Base-by-base conservation (phyloP, 2,888 invertebrate genomes). In the Agrotis segetum region DNA sequence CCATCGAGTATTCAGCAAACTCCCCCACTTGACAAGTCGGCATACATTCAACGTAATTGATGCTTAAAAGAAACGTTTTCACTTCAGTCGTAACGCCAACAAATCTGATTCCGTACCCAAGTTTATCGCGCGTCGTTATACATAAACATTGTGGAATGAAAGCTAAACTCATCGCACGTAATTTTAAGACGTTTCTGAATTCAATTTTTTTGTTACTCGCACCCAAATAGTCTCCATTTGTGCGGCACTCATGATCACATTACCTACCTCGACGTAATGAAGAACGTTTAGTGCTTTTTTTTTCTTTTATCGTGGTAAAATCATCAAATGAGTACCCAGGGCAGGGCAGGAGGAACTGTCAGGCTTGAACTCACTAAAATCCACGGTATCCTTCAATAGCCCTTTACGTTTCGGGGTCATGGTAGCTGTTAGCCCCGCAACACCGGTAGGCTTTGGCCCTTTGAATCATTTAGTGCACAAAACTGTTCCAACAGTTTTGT, bases 201-300 rank as follows among this genome's bases (percentile, higher is more conserved):
- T 71, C 67, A n/a, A 3, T 56, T n/a, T 65, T 60, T 70, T 69
- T 56, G 85, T 74, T 77, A 76, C 80, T 77, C 74, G 78, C 81
- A 86, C 87, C 76, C 83, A 88, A 86, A 87, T 87, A 89, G 85
- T 90, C 82, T 86, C 79, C 83, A 88, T 89, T 88, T 88, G 87
- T 87, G 78, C 83, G 76, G 73, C 77, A 76, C 11, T 52, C 55
- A 74, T 74, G 76, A 69, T 74, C 82, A 79, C 77, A 78, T 74
- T 74, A 75, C 68, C 69, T 77, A 53, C 9, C 21, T 44, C 24
- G 16, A 49, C 19, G 50, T 29, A 52, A 58, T 65, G 21, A 80
- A 59, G 56, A 59, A 40, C 56, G 14, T 14, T 65, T 44, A 49
- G 16, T 21, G 5, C 49, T 63, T 34, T 34, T 34, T 34, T 7